These are phyloP conservation scores for Polyommatus icarus DNA, from an alignment of 2,888 invertebrate species.

Conservation along the genomic window DNA sequence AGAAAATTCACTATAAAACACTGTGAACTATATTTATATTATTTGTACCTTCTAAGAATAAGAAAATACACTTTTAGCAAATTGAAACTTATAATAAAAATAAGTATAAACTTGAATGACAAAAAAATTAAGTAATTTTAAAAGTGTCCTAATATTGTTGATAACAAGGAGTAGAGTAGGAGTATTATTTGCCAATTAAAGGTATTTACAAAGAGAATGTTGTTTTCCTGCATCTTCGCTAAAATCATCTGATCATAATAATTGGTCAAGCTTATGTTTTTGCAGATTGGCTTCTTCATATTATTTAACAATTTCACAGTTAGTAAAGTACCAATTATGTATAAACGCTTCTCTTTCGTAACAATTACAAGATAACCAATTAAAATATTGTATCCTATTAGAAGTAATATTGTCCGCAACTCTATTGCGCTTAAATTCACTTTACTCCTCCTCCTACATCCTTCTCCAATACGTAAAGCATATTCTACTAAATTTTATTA, in stretches of 20 bases:
- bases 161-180: too few species aligned
- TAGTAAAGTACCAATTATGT: not conserved
- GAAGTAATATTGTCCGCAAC: not conserved
- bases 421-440: not conserved
- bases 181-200: too few species aligned
- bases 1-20: too few species aligned
- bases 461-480: not conserved
- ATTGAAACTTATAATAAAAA: too few species aligned
- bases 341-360: constrained; percentile 15
- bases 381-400: not conserved
- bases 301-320: not conserved
- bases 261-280: not conserved
- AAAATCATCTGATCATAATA: not conserved
- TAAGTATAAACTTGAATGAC: too few species aligned
- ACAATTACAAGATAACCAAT: not conserved
- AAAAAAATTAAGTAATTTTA: too few species aligned
- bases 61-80: too few species aligned
- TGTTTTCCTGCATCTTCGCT: not conserved
- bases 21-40: too few species aligned
- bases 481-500: not conserved
- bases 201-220: not conserved
- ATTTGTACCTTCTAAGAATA: too few species aligned
- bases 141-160: too few species aligned
- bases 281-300: not conserved
- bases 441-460: not conserved